These are phyloP conservation scores for Stomatorhinus ivindoensis DNA, from an alignment of 2,113 vertebrate genomes.

Conservation along the genomic window DNA sequence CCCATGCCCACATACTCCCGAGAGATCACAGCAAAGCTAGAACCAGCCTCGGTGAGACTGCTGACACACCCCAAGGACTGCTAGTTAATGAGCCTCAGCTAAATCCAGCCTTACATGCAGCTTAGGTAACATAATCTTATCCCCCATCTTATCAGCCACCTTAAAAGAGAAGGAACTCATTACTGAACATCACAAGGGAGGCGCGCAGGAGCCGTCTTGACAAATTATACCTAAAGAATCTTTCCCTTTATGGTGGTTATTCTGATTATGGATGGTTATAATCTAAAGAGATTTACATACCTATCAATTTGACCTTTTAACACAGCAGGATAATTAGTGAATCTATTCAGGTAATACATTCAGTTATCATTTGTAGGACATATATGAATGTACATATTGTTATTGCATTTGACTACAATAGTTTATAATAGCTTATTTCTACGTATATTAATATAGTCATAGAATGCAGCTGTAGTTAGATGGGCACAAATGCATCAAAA, in stretches of 20 bases:
- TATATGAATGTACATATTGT: background rate
- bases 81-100: conserved; percentile 10
- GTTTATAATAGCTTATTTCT: background rate
- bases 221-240: background rate
- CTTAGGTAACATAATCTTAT: conserved; percentile 6
- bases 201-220: background rate
- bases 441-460: background rate
- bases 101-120: background rate
- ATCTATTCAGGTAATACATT: background rate
- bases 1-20: background rate
- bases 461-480: background rate
- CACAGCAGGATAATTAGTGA: background rate
- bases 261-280: background rate
- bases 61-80: background rate
- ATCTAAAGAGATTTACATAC: background rate
- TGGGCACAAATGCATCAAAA: background rate
- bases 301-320: background rate
- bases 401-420: background rate
- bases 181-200: background rate
- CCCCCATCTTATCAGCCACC: background rate
- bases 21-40: background rate
- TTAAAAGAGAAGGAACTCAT: background rate
- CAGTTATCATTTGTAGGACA: background rate
- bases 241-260: background rate
- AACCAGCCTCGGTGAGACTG: background rate